Evolutionary conservation across 2,797 vertebrate genomes (phyloP).

Genomic region (Myiothlypis coronata): DNA sequence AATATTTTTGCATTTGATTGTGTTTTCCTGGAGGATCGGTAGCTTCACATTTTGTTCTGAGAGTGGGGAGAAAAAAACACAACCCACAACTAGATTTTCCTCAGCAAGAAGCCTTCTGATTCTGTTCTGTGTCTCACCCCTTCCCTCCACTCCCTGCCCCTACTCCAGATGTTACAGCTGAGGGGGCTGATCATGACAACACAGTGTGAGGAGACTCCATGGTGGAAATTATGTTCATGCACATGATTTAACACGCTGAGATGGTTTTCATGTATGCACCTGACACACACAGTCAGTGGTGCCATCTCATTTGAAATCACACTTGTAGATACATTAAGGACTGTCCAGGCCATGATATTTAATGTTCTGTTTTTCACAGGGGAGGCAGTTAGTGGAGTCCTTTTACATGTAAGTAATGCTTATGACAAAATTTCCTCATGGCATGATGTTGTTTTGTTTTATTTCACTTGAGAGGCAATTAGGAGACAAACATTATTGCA

Average conservation of each 20-base stretch:
- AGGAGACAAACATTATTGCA: constrained; percentile 10
- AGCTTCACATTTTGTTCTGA: background rate
- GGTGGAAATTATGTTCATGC: background rate
- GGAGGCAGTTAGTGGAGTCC: constrained; percentile 1
- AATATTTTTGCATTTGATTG: constrained; percentile 33
- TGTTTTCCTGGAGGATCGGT: constrained; percentile 2
- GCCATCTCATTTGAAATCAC: background rate
- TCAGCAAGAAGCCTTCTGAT: background rate
- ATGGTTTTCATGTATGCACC: background rate
- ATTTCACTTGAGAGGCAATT: constrained; percentile 39
- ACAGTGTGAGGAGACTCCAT: background rate
- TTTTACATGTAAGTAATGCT: background rate
- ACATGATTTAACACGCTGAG: background rate
- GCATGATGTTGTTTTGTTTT: background rate
- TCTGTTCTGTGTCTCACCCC: background rate
- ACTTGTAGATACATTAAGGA: background rate
- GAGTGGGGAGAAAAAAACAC: background rate
- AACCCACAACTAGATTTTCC: background rate
- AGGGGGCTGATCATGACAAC: background rate
- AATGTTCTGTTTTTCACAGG: background rate
- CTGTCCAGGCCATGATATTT: background rate
- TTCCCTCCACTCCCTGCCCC: background rate
- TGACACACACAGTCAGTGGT: background rate
- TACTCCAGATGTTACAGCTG: accelerated
- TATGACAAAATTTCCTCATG: background rate